A percentile compares a stretch with the other conserved stretches of the same genome.
These are phyloP conservation scores for Myripristis jacobus DNA, from an alignment of 2,797 vertebrate genomes.

Conservation along the genomic window DNA sequence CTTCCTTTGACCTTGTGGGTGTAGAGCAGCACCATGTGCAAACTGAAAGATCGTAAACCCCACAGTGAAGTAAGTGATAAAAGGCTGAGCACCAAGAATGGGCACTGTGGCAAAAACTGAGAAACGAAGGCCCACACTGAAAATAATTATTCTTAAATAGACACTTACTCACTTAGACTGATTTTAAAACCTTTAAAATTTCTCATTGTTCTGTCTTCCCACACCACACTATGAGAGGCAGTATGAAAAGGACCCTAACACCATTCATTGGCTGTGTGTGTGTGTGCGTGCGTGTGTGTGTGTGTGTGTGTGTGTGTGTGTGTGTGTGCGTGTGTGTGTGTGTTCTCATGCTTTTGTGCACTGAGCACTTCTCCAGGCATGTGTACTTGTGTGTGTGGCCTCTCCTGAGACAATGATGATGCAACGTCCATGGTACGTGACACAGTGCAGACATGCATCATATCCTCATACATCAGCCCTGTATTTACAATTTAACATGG, in stretches of 20 bases:
- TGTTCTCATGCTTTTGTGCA: constrained; percentile 21
- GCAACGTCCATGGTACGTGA: constrained; percentile 73
- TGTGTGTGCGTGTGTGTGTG: constrained; percentile 7
- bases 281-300: constrained; percentile 3
- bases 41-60: too few species aligned
- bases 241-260: constrained; percentile 5
- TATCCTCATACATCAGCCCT: constrained; percentile 58
- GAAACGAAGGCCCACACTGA: too few species aligned
- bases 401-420: constrained; percentile 69
- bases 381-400: constrained; percentile 50
- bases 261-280: constrained; percentile 9
- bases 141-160: too few species aligned
- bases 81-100: too few species aligned
- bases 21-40: too few species aligned
- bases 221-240: constrained; percentile 8
- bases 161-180: constrained; percentile 21
- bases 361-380: constrained; percentile 33
- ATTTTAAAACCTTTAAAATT: constrained; percentile 3
- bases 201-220: neutral
- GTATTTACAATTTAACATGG: constrained; percentile 33
- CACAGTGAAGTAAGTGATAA: too few species aligned
- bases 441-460: constrained; percentile 68
- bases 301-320: constrained; percentile 17
- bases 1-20: too few species aligned
- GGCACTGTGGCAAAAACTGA: too few species aligned